phyloP scores from a whole-genome alignment of 2,888 invertebrate genomes.

The Plagodis dolabraria region DNA sequence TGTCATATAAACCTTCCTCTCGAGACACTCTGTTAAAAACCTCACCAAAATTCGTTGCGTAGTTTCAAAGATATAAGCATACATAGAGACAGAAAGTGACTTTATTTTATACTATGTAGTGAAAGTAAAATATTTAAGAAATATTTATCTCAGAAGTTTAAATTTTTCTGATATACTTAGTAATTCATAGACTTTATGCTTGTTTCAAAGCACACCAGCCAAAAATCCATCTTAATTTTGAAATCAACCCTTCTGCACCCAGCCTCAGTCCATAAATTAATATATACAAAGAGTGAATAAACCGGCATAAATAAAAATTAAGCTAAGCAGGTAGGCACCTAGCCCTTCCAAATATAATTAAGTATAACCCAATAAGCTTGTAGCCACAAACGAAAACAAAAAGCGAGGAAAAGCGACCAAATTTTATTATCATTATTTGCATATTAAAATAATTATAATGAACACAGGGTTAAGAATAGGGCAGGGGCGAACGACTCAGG shows the following conservation, averaged over 20 bases:
- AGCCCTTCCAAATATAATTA: slow-evolving; percentile 69
- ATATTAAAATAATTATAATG: slow-evolving; percentile 83
- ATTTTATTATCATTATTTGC: slow-evolving; percentile 85
- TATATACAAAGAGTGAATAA: slow-evolving; percentile 58
- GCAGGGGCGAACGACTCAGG: slow-evolving; percentile 26
- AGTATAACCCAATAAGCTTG: slow-evolving; percentile 78
- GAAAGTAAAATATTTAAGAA: too few species aligned
- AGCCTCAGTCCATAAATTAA: slow-evolving; percentile 39
- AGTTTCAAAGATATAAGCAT: too few species aligned
- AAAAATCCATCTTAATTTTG: slow-evolving; percentile 8
- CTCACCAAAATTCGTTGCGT: too few species aligned
- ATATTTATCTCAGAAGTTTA: too few species aligned
- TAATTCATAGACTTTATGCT: too few species aligned
- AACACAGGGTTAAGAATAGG: slow-evolving; percentile 52
- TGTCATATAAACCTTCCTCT: too few species aligned
- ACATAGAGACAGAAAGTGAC: too few species aligned
- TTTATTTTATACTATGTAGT: too few species aligned
- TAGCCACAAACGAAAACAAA: slow-evolving; percentile 73
- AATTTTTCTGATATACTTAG: too few species aligned
- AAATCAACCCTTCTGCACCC: slow-evolving; percentile 25
- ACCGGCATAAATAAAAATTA: slow-evolving; percentile 77
- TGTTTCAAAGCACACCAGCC: too few species aligned
- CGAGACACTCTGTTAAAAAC: too few species aligned
- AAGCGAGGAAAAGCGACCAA: slow-evolving; percentile 66
- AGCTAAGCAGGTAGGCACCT: slow-evolving; percentile 59